Conservation (phyloP, 1,140 invertebrate species). For the Drosophila equinoxialis region DNA sequence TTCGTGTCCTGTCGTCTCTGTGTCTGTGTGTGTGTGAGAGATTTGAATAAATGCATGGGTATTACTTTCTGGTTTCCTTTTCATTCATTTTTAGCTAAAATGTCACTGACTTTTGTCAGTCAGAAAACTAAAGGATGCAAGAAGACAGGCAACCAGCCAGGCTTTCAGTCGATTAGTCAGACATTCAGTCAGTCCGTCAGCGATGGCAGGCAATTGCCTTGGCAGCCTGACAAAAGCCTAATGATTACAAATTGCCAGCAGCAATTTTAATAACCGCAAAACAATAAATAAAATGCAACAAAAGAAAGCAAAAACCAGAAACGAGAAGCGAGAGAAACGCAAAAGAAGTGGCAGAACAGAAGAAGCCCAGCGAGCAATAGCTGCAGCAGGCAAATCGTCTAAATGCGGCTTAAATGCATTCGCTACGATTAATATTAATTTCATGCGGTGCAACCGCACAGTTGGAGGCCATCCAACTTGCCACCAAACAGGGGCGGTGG, state of each 20-base stretch:
- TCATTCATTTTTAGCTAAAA: slow-evolving; percentile 41
- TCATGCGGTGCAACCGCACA: slow-evolving; percentile 69
- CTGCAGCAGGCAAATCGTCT: slow-evolving; percentile 62
- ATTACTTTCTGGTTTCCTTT: slow-evolving; percentile 49
- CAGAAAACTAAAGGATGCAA: slow-evolving; percentile 24
- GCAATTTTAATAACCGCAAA: slow-evolving; percentile 75
- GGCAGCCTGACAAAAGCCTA: slow-evolving; percentile 39
- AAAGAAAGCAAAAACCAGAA: slow-evolving; percentile 39
- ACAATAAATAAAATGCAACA: slow-evolving; percentile 72
- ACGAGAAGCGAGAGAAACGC: not conserved
- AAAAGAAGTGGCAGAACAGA: slow-evolving; percentile 3
- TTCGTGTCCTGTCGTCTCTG: slow-evolving; percentile 22
- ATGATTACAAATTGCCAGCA: slow-evolving; percentile 77
- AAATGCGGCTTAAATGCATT: slow-evolving; percentile 79
- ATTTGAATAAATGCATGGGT: slow-evolving; percentile 76
- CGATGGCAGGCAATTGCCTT: slow-evolving; percentile 1
- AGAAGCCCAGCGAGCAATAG: slow-evolving; percentile 33
- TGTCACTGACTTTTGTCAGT: slow-evolving; percentile 72
- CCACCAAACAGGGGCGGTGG: slow-evolving; percentile 8
- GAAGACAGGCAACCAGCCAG: too few species aligned
- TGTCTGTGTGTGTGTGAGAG: slow-evolving; percentile 26
- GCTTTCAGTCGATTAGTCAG: slow-evolving; percentile 13
- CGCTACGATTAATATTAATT: slow-evolving; percentile 78
- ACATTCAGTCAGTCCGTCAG: not conserved
- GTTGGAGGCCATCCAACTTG: slow-evolving; percentile 66